Evolutionary conservation across 2,113 vertebrate species (phyloP).

Genomic region (Anas platyrhynchos): DNA sequence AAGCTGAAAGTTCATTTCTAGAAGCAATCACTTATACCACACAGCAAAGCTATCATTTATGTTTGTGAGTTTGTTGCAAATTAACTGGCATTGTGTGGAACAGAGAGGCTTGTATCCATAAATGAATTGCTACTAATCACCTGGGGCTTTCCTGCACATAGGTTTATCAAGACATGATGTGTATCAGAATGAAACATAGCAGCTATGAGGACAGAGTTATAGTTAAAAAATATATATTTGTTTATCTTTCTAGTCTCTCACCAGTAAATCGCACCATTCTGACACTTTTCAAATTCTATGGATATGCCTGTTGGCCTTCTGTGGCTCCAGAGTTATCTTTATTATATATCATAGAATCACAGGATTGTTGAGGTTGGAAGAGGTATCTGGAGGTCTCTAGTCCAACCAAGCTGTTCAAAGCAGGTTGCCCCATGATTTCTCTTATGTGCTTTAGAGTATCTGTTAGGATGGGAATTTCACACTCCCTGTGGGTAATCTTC

Average conservation of each 20-base stretch:
- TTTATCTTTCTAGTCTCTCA: background rate
- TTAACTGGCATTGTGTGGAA: background rate
- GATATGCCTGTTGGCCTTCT: background rate
- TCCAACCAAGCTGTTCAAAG: background rate
- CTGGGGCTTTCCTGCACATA: background rate
- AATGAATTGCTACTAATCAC: background rate
- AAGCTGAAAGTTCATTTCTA: background rate
- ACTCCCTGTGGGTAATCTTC: background rate
- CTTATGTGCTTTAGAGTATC: background rate
- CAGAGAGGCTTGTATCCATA: background rate
- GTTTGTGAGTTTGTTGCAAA: background rate
- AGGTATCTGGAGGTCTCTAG: background rate
- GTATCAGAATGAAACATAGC: background rate
- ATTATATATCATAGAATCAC: background rate
- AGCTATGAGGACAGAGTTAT: background rate
- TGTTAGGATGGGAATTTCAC: background rate
- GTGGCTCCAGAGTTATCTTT: background rate
- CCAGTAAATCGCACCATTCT: background rate
- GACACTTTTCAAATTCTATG: background rate
- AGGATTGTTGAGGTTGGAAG: background rate
- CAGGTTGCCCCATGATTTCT: background rate
- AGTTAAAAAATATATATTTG: background rate
- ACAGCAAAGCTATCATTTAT: background rate
- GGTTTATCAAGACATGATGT: background rate
- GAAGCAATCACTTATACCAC: background rate